Base-by-base conservation (phyloP, 2,888 invertebrate species). In the Drosophila rubida region DNA sequence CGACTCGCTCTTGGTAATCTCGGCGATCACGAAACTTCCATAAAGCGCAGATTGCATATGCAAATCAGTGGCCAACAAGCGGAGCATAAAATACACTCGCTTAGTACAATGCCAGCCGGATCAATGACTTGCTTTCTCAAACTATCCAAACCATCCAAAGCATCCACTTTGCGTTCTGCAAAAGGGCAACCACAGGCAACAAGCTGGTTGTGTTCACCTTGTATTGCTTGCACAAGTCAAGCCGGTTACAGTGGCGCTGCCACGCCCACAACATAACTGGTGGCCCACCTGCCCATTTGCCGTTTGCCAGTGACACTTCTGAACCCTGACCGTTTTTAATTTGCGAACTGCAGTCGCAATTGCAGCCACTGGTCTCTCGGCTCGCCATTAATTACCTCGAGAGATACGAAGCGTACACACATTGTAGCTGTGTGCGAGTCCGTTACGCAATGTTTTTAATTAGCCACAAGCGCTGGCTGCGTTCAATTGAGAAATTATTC, bases 271-370 rank as follows among this genome's bases (percentile, higher is more conserved):
- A 44, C 51, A 19, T 48, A 46, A 41, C 22, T 37, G 44, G 9
- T 46, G 8, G 37, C 51, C 25, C 61, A 61, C 39, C 70, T 44
- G 51, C 32, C 32, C 62, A 46, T 50, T 51, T 25, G 48, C 48
- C 6, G 11, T 32, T 53, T 77, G 71, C 60, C 75, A 64, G 59
- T 85, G 82, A 87, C 85, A 78, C 69, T 69, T 69, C 62, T 87
- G 85, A 84, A 82, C 82, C 67, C 79, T 84, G 75, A 75, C 80
- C 84, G 75, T 63, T 69, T 82, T 76, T 72, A 83, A 69, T 69
- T 64, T 57, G 45, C 69, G 62, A 64, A 25, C 59, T 48, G 71
- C 71, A 39, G 53, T 25, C 23, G 54, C 50, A 37, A 61, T 22
- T 61, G 73, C 63, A 42, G 64, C 14, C 75, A 65, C 67, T n/a